Evolutionary conservation across 92 coral and sea anemone species (phyloP).

Genomic region (Bergia puertoricense): DNA sequence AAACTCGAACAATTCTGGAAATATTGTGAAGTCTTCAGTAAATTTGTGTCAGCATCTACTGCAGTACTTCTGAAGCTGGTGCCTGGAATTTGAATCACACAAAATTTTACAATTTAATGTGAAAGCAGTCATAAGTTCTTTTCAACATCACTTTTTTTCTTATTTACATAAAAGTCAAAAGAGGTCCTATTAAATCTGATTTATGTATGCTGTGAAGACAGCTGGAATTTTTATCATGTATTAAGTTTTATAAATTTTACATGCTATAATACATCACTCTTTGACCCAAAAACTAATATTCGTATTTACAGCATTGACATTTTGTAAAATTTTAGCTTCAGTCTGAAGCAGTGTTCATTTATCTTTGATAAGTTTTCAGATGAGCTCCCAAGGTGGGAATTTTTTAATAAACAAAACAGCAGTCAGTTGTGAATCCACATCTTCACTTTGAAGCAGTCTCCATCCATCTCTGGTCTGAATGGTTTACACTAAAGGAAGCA

Average conservation of each 20-base stretch:
- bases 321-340: constrained; percentile 29
- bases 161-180: background rate
- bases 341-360: constrained; percentile 30
- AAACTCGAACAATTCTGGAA: background rate
- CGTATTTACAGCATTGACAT: constrained; percentile 12
- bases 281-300: background rate
- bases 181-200: background rate
- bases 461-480: background rate
- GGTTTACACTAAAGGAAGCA: background rate
- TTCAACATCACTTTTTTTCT: background rate
- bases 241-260: background rate
- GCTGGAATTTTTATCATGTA: background rate
- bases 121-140: background rate
- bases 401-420: background rate
- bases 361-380: constrained; percentile 10
- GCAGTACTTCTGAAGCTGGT: background rate
- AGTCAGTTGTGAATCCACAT: background rate
- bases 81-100: background rate
- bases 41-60: background rate
- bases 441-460: constrained; percentile 41
- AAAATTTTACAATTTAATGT: background rate
- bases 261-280: background rate
- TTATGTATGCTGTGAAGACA: constrained; percentile 12
- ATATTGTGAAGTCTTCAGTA: background rate
- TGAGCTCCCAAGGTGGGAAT: background rate